These are phyloP conservation scores for Metacarcinus magister DNA, from an alignment of 2,888 invertebrate genomes.

Conservation along the genomic window DNA sequence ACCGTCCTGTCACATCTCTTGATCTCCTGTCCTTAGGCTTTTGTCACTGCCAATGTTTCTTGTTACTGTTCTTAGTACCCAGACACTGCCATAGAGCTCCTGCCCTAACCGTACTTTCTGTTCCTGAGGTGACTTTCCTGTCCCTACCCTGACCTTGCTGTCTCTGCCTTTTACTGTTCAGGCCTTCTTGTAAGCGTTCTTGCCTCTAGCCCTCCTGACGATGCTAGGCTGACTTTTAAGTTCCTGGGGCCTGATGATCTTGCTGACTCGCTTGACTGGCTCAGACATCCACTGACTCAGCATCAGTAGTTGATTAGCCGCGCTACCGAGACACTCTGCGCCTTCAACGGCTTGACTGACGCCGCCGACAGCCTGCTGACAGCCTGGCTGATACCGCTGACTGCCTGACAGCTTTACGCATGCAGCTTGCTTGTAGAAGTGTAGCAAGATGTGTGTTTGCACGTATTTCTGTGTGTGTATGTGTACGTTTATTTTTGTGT, in stretches of 20 bases:
- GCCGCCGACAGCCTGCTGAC: slow-evolving; percentile 17
- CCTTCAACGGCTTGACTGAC: background rate
- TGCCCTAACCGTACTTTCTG: background rate
- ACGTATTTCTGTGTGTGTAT: background rate
- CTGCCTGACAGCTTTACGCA: background rate
- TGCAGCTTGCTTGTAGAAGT: background rate
- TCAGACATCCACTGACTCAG: background rate
- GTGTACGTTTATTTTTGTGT: background rate
- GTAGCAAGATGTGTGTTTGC: background rate
- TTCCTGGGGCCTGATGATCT: background rate
- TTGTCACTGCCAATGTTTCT: background rate
- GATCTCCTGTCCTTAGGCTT: background rate
- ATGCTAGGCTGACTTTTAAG: background rate
- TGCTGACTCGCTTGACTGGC: slow-evolving; percentile 10
- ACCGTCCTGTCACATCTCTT: background rate
- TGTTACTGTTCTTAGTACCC: background rate
- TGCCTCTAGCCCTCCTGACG: background rate
- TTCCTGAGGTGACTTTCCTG: background rate
- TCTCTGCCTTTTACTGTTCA: background rate
- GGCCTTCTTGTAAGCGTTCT: background rate
- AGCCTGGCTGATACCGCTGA: background rate
- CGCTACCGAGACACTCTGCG: background rate
- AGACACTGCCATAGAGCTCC: background rate
- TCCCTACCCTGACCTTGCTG: background rate
- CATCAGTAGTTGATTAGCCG: slow-evolving; percentile 30